Evolutionary conservation across 2,797 vertebrate genomes (phyloP).

Genomic region (Cuculus canorus): DNA sequence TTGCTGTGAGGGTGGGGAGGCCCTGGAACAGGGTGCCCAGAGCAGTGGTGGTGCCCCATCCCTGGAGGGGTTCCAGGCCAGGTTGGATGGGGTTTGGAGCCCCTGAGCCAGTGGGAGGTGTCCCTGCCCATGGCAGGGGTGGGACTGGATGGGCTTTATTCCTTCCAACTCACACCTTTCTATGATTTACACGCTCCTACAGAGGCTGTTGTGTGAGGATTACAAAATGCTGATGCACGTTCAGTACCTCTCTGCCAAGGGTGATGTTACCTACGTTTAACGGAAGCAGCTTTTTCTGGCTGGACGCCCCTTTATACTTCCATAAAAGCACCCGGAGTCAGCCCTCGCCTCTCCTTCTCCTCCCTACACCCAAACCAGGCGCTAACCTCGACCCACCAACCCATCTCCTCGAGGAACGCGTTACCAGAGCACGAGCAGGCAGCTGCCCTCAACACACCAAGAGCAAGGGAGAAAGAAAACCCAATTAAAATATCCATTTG

Average conservation of each 20-base stretch:
- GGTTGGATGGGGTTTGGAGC: too few relatives aligned
- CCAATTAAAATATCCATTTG: not conserved
- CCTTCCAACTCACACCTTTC: too few relatives aligned
- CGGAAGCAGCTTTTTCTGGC: accelerated
- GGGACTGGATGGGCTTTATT: too few relatives aligned
- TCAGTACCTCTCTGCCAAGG: not conserved
- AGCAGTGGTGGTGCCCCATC: too few relatives aligned
- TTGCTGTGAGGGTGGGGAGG: too few relatives aligned
- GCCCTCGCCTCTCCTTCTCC: too few relatives aligned
- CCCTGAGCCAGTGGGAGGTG: too few relatives aligned
- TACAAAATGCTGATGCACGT: accelerated
- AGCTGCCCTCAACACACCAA: not conserved
- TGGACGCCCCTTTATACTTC: accelerated
- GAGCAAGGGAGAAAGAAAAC: not conserved
- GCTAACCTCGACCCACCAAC: accelerated
- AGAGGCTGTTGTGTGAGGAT: not conserved
- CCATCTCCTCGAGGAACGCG: accelerated
- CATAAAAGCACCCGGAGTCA: too few relatives aligned
- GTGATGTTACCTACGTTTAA: accelerated
- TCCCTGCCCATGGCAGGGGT: too few relatives aligned
- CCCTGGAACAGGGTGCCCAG: too few relatives aligned
- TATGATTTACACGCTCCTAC: not conserved
- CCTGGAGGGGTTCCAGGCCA: too few relatives aligned
- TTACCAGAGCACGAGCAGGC: not conserved
- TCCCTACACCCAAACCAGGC: not conserved